These are phyloP conservation scores for Drosophila nebulosa DNA, from an alignment of 1,140 invertebrate species.

Conservation along the genomic window DNA sequence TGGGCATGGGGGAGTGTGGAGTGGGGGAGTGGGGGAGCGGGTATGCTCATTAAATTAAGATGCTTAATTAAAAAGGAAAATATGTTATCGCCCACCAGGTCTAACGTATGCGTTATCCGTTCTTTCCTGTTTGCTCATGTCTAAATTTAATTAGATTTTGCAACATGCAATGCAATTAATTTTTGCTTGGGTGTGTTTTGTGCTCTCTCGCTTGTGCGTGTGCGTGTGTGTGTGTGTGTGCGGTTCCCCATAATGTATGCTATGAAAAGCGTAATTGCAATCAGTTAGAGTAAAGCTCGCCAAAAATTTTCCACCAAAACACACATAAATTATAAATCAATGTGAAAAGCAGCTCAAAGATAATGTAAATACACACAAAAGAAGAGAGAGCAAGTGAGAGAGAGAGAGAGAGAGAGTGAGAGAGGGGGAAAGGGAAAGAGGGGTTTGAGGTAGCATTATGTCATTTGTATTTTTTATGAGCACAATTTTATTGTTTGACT, in stretches of 20 bases:
- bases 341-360: background rate
- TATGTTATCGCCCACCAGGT: background rate
- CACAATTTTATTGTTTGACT: background rate
- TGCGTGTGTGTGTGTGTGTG: background rate
- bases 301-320: conserved; percentile 13
- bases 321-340: conserved; percentile 63
- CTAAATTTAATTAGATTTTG: conserved; percentile 40
- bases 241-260: background rate
- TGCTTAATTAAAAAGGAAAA: conserved; percentile 4
- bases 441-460: background rate
- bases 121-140: conserved; percentile 5
- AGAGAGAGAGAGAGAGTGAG: too few relatives aligned
- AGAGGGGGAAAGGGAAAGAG: background rate
- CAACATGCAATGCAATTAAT: conserved; percentile 43
- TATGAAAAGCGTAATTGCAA: conserved; percentile 22
- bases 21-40: background rate
- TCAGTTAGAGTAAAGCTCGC: conserved; percentile 7
- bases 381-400: background rate
- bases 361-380: background rate
- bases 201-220: background rate
- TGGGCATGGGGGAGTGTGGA: background rate
- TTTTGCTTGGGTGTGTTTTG: conserved; percentile 1
- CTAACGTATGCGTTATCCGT: too few relatives aligned
- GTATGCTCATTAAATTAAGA: background rate
- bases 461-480: conserved; percentile 2